phyloP scores from a whole-genome alignment of 2,888 invertebrate genomes.

The Drosophila eohydei region DNA sequence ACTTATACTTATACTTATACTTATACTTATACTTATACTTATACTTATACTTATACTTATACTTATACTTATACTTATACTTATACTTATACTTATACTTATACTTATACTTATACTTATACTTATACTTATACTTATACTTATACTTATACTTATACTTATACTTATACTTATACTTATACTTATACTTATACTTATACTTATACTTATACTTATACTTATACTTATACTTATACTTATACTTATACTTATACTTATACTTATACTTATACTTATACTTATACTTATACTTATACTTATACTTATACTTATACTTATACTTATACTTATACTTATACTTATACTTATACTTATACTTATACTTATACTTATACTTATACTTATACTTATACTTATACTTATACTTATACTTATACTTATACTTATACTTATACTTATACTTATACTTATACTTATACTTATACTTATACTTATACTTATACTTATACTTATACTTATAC shows the following conservation, averaged over 20 bases:
- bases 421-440: neutral
- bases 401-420: neutral
- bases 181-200: neutral
- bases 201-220: neutral
- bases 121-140: neutral
- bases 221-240: neutral
- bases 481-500: neutral
- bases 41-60: neutral
- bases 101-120: neutral
- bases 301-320: neutral
- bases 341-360: no score
- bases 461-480: neutral
- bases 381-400: neutral
- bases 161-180: neutral
- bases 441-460: neutral
- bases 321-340: neutral
- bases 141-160: neutral
- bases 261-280: neutral
- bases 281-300: neutral
- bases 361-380: neutral
- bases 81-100: neutral
- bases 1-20: neutral
- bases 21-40: neutral
- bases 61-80: neutral
- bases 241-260: neutral